Evolutionary conservation across 2,888 invertebrate genomes (phyloP).

Genomic region (Petrolisthes cinctipes): DNA sequence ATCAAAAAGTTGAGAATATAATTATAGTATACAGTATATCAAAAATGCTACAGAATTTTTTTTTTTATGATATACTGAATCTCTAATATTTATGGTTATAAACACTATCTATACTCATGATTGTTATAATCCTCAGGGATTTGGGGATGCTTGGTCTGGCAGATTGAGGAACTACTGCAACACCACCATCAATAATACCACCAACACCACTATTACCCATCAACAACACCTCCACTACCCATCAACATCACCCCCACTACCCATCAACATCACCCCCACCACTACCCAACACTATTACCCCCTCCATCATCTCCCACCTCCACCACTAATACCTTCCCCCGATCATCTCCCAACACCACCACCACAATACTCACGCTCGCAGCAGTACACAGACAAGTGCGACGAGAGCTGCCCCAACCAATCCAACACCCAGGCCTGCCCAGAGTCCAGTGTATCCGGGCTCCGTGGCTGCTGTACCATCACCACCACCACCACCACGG

Average conservation of each 20-base stretch:
- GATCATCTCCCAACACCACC: background rate
- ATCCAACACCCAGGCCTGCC: constrained; percentile 86
- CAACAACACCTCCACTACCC: background rate
- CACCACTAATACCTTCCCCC: background rate
- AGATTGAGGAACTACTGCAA: too few relatives aligned
- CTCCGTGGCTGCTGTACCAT: constrained; percentile 33
- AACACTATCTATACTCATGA: too few relatives aligned
- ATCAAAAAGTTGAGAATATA: too few relatives aligned
- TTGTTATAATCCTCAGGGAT: too few relatives aligned
- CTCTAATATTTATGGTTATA: too few relatives aligned
- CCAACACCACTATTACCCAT: background rate
- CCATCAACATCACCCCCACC: background rate
- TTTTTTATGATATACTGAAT: too few relatives aligned
- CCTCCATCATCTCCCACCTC: background rate
- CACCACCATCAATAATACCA: too few relatives aligned
- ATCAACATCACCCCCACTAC: background rate
- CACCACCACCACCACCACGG: constrained; percentile 22
- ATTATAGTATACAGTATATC: too few relatives aligned
- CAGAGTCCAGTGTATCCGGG: constrained; percentile 75
- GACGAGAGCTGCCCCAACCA: constrained; percentile 83
- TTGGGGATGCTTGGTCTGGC: too few relatives aligned
- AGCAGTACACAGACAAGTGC: constrained; percentile 84
- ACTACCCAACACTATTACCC: background rate
- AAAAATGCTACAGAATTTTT: too few relatives aligned
- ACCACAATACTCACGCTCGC: constrained; percentile 55